Base-by-base conservation (phyloP, 2,888 invertebrate species). In the Hydropsyche betteni region DNA sequence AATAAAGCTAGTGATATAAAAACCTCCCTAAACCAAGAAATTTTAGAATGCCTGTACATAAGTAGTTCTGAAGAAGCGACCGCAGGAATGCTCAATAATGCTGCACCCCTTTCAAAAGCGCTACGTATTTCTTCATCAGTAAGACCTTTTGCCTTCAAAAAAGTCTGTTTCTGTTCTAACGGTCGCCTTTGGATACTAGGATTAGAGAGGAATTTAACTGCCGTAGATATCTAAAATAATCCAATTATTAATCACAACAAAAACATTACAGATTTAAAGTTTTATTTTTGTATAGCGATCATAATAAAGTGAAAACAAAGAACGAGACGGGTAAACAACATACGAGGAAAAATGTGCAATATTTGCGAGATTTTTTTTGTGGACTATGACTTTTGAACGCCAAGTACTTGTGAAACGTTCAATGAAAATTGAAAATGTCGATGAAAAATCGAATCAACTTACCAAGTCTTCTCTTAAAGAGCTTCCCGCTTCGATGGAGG, bases 201-300 rank as follows among this genome's bases (percentile, higher is more conserved):
- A 86, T 96, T 96, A 83, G 92, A 91, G 72, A 96, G 86, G 86
- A 96, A 96, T 82, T 93, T 94, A 3, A 95, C 90, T 5, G 96
- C 96, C 12, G 95, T 95, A 80, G 90, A 89, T 78, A 96, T 91
- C 96, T 96, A 83, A 34, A 87, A 84, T 77, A 79, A 68, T 12
- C 6, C 16, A 44, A 44, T 8, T 44, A 44, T 24, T 24, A 10
- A 44, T 2, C 10, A 44, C 44, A 10, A 44, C 10, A 44, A 44
- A 44, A 8, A 44, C 10, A 6, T 44, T 8, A 4, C 3, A 10
- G 44, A 44, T 44, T 44, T 2, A 24, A 24, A 24, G 24, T 24
- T 2, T 24, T 2, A 24, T 24, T 24, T 24, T 24, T 24, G 24
- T 2, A 24, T 24, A 24, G 2, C 1, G 24, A 24, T 24, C 24